phyloP scores from a whole-genome alignment of 2,888 invertebrate species.

The Drosophila ustulata region DNA sequence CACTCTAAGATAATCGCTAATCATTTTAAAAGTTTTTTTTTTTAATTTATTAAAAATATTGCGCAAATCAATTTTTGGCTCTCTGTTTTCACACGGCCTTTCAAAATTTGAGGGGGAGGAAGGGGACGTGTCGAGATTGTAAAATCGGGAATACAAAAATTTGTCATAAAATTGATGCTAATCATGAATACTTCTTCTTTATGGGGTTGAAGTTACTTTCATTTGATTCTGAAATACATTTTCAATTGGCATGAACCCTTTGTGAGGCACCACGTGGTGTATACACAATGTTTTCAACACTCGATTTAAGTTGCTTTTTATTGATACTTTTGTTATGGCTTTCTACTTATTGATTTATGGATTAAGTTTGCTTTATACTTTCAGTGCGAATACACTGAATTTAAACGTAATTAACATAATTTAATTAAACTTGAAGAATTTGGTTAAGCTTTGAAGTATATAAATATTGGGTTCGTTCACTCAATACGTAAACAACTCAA shows the following conservation, averaged over 20 bases:
- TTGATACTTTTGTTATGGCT: background rate
- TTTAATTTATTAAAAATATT: too few relatives aligned
- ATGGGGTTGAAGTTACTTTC: too few relatives aligned
- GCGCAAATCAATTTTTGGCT: too few relatives aligned
- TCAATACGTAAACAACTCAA: too few relatives aligned
- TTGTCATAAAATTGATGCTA: too few relatives aligned
- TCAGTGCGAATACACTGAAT: slow-evolving; percentile 8
- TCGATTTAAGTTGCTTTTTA: slow-evolving; percentile 21
- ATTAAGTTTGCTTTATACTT: slow-evolving; percentile 13
- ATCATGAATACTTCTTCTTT: too few relatives aligned
- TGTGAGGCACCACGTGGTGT: slow-evolving; percentile 6
- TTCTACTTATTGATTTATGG: slow-evolving; percentile 46
- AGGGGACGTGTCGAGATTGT: too few relatives aligned
- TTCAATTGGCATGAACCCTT: too few relatives aligned
- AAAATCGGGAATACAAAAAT: too few relatives aligned
- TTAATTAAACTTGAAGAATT: slow-evolving; percentile 4
- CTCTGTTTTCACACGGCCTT: too few relatives aligned
- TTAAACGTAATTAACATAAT: slow-evolving; percentile 11
- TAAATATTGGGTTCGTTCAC: slow-evolving; percentile 1
- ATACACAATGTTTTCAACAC: slow-evolving; percentile 22
- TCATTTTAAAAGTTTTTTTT: background rate
- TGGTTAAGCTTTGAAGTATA: background rate
- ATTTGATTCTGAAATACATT: too few relatives aligned
- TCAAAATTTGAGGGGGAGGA: too few relatives aligned
- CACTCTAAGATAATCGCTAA: background rate